phyloP scores from a whole-genome alignment of 2,113 vertebrate genomes.

The Cromileptes altivelis region DNA sequence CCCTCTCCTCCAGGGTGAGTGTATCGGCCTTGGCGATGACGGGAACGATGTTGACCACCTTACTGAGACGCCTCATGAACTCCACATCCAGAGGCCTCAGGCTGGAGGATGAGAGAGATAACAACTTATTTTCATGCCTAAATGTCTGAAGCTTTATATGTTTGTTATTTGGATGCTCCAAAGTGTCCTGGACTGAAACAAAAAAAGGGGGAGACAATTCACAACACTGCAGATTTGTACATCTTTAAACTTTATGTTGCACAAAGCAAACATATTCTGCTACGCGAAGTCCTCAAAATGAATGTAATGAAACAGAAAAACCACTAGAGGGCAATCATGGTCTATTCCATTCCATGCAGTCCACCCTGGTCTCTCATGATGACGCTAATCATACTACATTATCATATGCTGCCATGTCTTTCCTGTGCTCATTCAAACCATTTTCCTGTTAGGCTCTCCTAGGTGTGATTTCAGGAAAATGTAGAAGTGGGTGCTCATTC shows the following conservation, averaged over 20 bases:
- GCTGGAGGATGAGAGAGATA: slow-evolving; percentile 72
- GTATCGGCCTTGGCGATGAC: slow-evolving; percentile 98
- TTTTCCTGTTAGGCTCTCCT: not conserved
- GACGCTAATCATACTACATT: not conserved
- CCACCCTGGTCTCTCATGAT: not conserved
- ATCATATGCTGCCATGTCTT: not conserved
- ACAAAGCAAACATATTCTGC: not conserved
- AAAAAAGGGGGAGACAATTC: not conserved
- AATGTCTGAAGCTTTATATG: not conserved
- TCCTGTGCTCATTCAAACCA: not conserved
- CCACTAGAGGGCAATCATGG: slow-evolving; percentile 67
- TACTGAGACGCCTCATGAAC: slow-evolving; percentile 98
- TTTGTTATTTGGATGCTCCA: not conserved
- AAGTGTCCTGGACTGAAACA: not conserved
- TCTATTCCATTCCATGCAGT: not conserved
- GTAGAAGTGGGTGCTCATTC: not conserved
- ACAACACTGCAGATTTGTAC: not conserved
- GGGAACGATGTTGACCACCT: slow-evolving; percentile 98
- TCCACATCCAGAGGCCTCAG: slow-evolving; percentile 96
- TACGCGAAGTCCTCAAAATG: not conserved
- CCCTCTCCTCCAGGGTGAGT: slow-evolving; percentile 95
- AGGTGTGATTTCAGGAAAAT: not conserved
- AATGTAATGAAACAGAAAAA: slow-evolving; percentile 5
- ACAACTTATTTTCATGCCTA: not conserved
- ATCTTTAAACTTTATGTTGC: not conserved